phyloP scores from a whole-genome alignment of 1,140 invertebrate species.

The Stegodyphus dumicola region DNA sequence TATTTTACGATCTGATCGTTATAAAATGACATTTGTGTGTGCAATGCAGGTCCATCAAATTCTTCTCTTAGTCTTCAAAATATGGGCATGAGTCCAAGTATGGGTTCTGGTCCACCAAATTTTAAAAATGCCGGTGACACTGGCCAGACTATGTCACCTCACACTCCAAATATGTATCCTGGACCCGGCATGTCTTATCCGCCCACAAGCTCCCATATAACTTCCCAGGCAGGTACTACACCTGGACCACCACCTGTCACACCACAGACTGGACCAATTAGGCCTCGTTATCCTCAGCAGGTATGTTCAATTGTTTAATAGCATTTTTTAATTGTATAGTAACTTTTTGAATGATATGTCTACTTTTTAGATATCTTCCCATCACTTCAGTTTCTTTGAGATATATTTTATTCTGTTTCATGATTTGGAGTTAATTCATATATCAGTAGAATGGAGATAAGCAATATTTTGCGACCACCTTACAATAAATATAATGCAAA shows the following conservation, averaged over 20 bases:
- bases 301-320: conserved; percentile 11
- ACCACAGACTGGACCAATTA: background rate
- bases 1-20: too few species aligned
- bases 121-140: conserved; percentile 5
- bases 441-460: too few species aligned
- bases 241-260: conserved; percentile 28
- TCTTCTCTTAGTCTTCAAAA: conserved; percentile 27
- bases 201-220: conserved; percentile 22
- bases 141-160: conserved; percentile 1
- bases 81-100: conserved; percentile 14
- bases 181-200: conserved; percentile 14
- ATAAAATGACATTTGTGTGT: too few species aligned
- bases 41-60: conserved; percentile 31
- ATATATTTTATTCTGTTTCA: too few species aligned
- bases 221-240: background rate
- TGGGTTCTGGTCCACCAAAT: conserved; percentile 5
- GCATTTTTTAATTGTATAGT: too few species aligned
- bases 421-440: too few species aligned
- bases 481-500: too few species aligned
- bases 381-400: too few species aligned
- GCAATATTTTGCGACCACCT: too few species aligned
- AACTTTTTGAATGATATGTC: too few species aligned
- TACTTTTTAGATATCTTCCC: too few species aligned
- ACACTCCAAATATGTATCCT: conserved; percentile 2
- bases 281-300: conserved; percentile 55